Percentiles rank a stretch among this genome's conserved stretches.
Evolutionary conservation across 2,797 vertebrate species (phyloP).

Genomic region (Gymnoscopelus microlampas): DNA sequence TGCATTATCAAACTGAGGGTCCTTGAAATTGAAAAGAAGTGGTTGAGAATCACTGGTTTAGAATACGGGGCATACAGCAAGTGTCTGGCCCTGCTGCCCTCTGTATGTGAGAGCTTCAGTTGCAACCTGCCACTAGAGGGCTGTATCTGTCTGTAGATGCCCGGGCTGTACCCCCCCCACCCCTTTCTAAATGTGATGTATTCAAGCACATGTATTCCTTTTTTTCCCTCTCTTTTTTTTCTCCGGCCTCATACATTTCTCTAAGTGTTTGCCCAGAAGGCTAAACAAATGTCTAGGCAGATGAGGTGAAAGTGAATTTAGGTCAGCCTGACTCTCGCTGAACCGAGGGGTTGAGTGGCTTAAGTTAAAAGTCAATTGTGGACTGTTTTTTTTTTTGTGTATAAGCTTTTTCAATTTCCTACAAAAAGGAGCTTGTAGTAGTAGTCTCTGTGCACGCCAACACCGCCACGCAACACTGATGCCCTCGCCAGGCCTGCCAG

Average conservation of each 20-base stretch:
- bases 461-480: conserved; percentile 13
- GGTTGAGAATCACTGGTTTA: conserved; percentile 27
- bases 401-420: conserved; percentile 55
- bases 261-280: conserved; percentile 87
- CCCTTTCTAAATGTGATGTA: conserved; percentile 68
- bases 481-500: conserved; percentile 6
- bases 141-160: conserved; percentile 77
- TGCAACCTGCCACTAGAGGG: conserved; percentile 80
- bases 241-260: conserved; percentile 79
- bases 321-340: conserved; percentile 80
- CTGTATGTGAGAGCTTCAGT: conserved; percentile 33
- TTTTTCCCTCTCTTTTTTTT: conserved; percentile 46
- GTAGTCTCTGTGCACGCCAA: conserved; percentile 5
- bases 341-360: conserved; percentile 71
- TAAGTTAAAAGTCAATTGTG: conserved; percentile 72
- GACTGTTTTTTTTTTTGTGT: conserved; percentile 48
- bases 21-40: no score
- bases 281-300: conserved; percentile 87
- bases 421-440: conserved; percentile 45
- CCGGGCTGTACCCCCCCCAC: conserved; percentile 35
- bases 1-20: no score
- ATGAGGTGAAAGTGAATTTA: conserved; percentile 84
- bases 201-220: conserved; percentile 76
- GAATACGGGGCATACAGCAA: background rate
- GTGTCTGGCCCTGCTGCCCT: conserved; percentile 17